phyloP scores from a whole-genome alignment of 2,797 vertebrate species.

The Cossypha heuglini region DNA sequence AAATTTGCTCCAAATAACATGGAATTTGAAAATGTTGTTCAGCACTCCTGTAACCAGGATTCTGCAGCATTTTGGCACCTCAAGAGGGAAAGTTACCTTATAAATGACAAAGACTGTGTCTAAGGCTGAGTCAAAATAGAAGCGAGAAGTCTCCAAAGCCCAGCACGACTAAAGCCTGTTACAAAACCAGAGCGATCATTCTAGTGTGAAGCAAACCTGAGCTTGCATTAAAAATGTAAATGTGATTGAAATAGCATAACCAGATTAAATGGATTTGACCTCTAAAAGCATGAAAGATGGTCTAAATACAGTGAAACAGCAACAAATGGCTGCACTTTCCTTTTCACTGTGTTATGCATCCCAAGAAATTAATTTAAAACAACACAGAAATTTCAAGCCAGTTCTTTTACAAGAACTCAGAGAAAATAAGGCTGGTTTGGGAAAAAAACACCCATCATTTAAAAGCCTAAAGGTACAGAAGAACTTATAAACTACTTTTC shows the following conservation, averaged over 20 bases:
- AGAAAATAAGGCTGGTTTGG: not conserved
- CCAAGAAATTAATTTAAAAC: not conserved
- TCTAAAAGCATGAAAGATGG: not conserved
- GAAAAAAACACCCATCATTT: not conserved
- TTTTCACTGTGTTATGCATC: not conserved
- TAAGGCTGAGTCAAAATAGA: not conserved
- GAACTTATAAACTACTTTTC: not conserved
- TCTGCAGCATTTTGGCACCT: not conserved
- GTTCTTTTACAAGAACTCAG: not conserved
- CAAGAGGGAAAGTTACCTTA: not conserved
- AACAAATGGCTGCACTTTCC: not conserved
- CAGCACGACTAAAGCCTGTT: not conserved
- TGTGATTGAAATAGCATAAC: constrained; percentile 44
- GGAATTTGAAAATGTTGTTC: not conserved
- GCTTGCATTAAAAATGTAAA: constrained; percentile 58
- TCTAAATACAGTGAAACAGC: not conserved
- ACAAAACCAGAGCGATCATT: not conserved
- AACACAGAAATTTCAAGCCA: not conserved
- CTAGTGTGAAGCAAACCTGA: constrained; percentile 29
- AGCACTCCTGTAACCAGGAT: not conserved
- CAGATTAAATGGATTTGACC: constrained; percentile 50
- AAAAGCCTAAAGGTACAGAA: not conserved
- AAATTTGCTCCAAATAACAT: not conserved
- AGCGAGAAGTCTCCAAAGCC: constrained; percentile 15
- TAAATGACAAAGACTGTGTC: not conserved